These are phyloP conservation scores for Empis livida DNA, from an alignment of 2,888 invertebrate species.

Conservation along the genomic window DNA sequence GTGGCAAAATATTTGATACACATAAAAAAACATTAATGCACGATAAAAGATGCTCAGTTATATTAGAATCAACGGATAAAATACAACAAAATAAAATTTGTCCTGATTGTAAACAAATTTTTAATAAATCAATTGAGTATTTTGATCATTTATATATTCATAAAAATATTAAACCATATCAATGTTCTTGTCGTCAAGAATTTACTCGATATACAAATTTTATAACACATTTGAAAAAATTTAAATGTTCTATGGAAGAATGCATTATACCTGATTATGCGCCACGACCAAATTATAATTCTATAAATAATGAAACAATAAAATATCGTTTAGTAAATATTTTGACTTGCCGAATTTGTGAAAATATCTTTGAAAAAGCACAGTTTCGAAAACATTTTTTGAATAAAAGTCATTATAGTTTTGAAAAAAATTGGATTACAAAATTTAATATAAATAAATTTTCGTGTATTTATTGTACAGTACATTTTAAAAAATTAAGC, in stretches of 20 bases:
- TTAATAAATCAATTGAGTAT: background rate
- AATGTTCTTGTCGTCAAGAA: background rate
- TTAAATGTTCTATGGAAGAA: background rate
- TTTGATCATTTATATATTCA: background rate
- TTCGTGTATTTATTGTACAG: too few relatives aligned
- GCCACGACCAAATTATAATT: background rate
- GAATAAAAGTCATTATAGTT: too few relatives aligned
- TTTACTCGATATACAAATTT: background rate
- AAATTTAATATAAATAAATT: too few relatives aligned
- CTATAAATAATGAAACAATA: too few relatives aligned
- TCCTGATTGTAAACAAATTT: background rate
- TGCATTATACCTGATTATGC: background rate
- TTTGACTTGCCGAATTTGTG: too few relatives aligned
- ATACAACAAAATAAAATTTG: background rate
- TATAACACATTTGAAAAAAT: background rate
- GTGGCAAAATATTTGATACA: background rate
- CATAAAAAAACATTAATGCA: background rate
- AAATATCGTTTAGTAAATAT: too few relatives aligned
- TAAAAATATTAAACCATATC: background rate
- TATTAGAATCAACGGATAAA: background rate
- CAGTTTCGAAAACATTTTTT: too few relatives aligned
- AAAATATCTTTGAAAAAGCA: too few relatives aligned
- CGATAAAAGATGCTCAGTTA: background rate
- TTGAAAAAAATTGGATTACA: too few relatives aligned
- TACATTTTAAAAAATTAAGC: too few relatives aligned